Percentiles rank a stretch among this genome's conserved stretches.
These are phyloP conservation scores for Dysmachus trigonus DNA, from an alignment of 2,888 invertebrate species.

Conservation along the genomic window DNA sequence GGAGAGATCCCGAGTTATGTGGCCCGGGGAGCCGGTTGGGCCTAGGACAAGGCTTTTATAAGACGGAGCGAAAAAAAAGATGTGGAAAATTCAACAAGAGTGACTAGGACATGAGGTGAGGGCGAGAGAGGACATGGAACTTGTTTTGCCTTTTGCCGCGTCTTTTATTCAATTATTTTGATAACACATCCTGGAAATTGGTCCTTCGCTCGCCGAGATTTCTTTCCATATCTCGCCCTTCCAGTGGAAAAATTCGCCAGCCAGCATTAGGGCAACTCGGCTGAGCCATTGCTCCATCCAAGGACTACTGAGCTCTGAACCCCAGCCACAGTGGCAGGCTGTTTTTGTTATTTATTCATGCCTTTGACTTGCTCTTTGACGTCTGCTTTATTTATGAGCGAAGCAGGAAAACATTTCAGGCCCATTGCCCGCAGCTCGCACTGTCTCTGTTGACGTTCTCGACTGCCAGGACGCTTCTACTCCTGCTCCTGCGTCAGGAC, in stretches of 20 bases:
- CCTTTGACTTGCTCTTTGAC: constrained; percentile 25
- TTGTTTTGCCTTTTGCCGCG: constrained; percentile 20
- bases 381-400: constrained; percentile 26
- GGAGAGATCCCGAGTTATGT: background rate
- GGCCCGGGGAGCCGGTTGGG: background rate
- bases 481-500: background rate
- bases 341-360: constrained; percentile 22
- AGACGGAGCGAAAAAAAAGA: background rate
- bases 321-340: background rate
- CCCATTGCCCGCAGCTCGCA: constrained; percentile 13
- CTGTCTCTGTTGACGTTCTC: background rate
- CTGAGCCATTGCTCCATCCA: background rate
- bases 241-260: background rate
- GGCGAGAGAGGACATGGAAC: background rate
- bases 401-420: constrained; percentile 22
- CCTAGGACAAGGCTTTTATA: background rate
- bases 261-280: background rate
- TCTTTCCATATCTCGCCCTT: background rate
- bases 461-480: background rate
- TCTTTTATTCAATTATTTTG: constrained; percentile 31
- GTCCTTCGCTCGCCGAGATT: background rate
- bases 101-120: background rate
- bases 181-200: constrained; percentile 2
- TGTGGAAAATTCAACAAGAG: background rate
- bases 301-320: background rate